A percentile compares a stretch with the other conserved stretches of the same genome.
These are phyloP conservation scores for Rhizoglyphus robini DNA, from an alignment of 1,140 invertebrate species.

Conservation along the genomic window DNA sequence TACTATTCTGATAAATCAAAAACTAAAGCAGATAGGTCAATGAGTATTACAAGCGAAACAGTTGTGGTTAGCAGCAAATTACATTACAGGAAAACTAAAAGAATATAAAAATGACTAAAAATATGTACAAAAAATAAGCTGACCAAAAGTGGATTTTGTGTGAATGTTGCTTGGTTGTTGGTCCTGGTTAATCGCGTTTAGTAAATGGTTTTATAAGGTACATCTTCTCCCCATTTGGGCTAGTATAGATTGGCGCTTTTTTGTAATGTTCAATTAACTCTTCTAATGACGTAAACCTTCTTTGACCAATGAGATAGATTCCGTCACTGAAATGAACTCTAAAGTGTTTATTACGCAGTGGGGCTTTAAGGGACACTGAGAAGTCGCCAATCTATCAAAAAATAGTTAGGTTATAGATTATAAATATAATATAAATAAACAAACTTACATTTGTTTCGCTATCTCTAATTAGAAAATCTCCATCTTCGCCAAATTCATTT, in stretches of 20 bases:
- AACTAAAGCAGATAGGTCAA: too few species aligned
- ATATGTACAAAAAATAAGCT: too few species aligned
- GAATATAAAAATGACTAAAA: too few species aligned
- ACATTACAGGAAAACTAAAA: too few species aligned
- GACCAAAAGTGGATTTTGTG: too few species aligned
- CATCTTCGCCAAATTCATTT: slow-evolving; percentile 83
- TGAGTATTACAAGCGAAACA: too few species aligned
- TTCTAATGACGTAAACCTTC: slow-evolving; percentile 87
- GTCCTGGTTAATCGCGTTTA: not conserved
- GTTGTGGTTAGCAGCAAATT: too few species aligned
- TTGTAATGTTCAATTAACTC: slow-evolving; percentile 97
- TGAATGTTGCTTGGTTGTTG: too few species aligned
- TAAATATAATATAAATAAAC: not conserved
- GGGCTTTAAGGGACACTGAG: slow-evolving; percentile 94
- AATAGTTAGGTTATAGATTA: slow-evolving; percentile 19
- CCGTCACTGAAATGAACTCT: slow-evolving; percentile 88
- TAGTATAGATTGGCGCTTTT: slow-evolving; percentile 93
- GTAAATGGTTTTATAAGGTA: slow-evolving; percentile 67
- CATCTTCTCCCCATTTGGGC: slow-evolving; percentile 82
- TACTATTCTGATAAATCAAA: too few species aligned
- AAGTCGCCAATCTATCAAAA: slow-evolving; percentile 81
- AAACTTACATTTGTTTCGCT: slow-evolving; percentile 91
- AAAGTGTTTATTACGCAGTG: slow-evolving; percentile 96
- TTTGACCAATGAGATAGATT: slow-evolving; percentile 90
- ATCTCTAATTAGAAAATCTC: slow-evolving; percentile 94